phyloP scores from a whole-genome alignment of 2,888 invertebrate genomes.

The Synergus laeviventris region DNA sequence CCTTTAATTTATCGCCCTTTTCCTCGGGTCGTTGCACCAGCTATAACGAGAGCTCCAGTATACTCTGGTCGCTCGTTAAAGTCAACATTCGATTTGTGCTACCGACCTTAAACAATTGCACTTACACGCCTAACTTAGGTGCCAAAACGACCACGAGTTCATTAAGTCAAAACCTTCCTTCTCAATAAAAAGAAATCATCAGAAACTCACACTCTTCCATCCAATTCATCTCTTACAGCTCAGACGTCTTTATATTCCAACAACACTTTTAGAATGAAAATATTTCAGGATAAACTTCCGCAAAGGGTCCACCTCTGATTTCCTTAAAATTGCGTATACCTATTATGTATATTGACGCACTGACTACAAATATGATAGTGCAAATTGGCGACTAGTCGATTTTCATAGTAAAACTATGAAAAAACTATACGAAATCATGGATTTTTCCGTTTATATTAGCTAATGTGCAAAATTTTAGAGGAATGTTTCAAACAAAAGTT shows the following conservation, averaged over 20 bases:
- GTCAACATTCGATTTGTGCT: slow-evolving; percentile 62
- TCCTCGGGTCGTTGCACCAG: slow-evolving; percentile 64
- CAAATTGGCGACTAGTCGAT: too few species aligned
- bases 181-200: slow-evolving; percentile 25
- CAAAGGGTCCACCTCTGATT: too few species aligned
- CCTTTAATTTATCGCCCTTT: slow-evolving; percentile 70
- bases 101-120: slow-evolving; percentile 53
- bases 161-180: slow-evolving; percentile 20
- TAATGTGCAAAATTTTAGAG: too few species aligned
- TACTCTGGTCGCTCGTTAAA: slow-evolving; percentile 58
- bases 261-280: background rate
- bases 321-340: too few species aligned
- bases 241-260: slow-evolving; percentile 14
- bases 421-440: too few species aligned
- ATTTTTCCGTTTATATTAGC: too few species aligned
- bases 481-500: too few species aligned
- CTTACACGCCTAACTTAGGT: slow-evolving; percentile 44
- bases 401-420: too few species aligned
- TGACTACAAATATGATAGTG: too few species aligned
- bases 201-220: slow-evolving; percentile 17
- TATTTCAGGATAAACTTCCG: too few species aligned
- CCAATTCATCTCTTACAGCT: slow-evolving; percentile 34
- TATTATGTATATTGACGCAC: too few species aligned
- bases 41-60: slow-evolving; percentile 56
- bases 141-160: slow-evolving; percentile 38